These are phyloP conservation scores for Varanus komodoensis DNA, from an alignment of 2,113 vertebrate species.

Conservation along the genomic window DNA sequence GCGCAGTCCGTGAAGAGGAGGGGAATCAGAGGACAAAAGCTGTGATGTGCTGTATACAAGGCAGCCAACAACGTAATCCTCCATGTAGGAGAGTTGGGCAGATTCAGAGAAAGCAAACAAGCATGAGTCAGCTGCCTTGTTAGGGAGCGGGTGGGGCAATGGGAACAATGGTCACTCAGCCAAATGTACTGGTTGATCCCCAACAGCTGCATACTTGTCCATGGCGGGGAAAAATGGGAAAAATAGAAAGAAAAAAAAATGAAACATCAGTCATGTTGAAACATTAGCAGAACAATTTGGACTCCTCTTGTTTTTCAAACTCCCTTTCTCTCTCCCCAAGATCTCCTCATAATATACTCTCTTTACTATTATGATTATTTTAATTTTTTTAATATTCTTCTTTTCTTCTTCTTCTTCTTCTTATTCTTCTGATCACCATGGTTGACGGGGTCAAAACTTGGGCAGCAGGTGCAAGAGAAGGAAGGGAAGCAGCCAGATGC, in stretches of 20 bases:
- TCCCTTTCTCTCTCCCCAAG: slow-evolving; percentile 69
- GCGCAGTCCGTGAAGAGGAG: slow-evolving; percentile 61
- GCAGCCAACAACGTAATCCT: slow-evolving; percentile 36
- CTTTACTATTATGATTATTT: slow-evolving; percentile 68
- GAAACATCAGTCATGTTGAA: slow-evolving; percentile 68
- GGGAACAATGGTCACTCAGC: neutral
- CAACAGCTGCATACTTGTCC: slow-evolving; percentile 33
- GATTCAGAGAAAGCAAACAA: neutral
- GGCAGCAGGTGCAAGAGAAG: slow-evolving; percentile 82
- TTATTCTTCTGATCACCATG: slow-evolving; percentile 39
- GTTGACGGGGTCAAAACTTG: slow-evolving; percentile 83
- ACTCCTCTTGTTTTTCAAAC: slow-evolving; percentile 45
- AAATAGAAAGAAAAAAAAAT: slow-evolving; percentile 37
- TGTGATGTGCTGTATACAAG: slow-evolving; percentile 23
- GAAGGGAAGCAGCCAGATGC: slow-evolving; percentile 82
- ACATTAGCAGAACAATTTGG: slow-evolving; percentile 71
- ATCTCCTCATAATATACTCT: slow-evolving; percentile 75
- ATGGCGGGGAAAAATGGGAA: neutral
- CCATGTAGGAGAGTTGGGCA: slow-evolving; percentile 1
- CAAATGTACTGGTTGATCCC: slow-evolving; percentile 38
- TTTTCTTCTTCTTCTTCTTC: slow-evolving; percentile 43
- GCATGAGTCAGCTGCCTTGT: slow-evolving; percentile 28
- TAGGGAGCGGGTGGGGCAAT: neutral
- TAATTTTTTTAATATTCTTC: slow-evolving; percentile 61
- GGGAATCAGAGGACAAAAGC: slow-evolving; percentile 35